Base-by-base conservation (phyloP, 2,888 invertebrate species). In the Cheilosia urbana region DNA sequence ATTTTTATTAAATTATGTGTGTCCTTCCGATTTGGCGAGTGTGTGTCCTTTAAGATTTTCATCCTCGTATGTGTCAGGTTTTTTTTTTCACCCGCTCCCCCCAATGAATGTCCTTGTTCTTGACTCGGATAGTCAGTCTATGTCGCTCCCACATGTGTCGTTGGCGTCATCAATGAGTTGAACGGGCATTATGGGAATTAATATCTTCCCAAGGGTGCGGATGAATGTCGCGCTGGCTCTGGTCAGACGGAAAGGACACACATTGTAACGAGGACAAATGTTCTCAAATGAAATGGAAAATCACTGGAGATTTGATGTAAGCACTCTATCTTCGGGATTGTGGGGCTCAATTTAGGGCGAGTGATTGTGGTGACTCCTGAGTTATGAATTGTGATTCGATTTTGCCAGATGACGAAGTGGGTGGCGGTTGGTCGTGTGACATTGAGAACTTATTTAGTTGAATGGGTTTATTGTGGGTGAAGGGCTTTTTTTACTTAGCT, bases 351-450 rank as follows among this genome's bases (percentile, higher is more conserved):
- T 84, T 79, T 75, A 24, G 57, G 49, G 34, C 57, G 57, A 76
- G 68, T 62, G 75, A 76, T 71, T 80, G 72, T 72, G 81, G 85
- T 66, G 69, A 58, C 72, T 68, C 72, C 58, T 72, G 76, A 85
- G 68, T 77, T 81, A 77, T 81, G 85, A 81, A 85, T 81, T 77
- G 85, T 85, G 85, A 85, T 81, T 85, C 81, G 73, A 81, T 85
- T 81, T 85, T 58, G 45, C 77, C 4, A 53, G 49, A 81, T 85
- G 85, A 81, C 62, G 49, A 77, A 81, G 81, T 77, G 80, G 76
- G 62, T 76, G 27, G 71, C 71, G 5, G n/a, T 4, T 17, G 17
- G 45, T 45, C 81, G 72, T 77, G 68, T 81, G 76, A 85, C 66
- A 80, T 68, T 47, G 53, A 2, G 27, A 47, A 37, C 45, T 45